Base-by-base conservation (phyloP, 2,797 vertebrate species). In the Paedocypris micromegethes region DNA sequence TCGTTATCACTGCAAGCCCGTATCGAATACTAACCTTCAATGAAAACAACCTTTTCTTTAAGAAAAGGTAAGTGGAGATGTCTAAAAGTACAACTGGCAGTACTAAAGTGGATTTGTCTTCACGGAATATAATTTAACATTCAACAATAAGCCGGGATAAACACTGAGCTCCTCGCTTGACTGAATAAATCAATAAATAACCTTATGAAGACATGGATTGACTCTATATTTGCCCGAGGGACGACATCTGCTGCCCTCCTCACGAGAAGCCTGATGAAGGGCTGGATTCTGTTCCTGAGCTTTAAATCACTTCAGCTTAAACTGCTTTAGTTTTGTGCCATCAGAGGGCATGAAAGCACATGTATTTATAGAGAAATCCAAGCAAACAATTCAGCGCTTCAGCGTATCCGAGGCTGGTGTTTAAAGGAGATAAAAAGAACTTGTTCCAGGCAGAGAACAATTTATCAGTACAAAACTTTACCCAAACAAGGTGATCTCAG, bases 101-200 rank as follows among this genome's bases (percentile, higher is more conserved):
- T 39, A 59, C 59, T 48, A 62, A 69, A 54, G 51, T 9, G 8
- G 44, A 55, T 69, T 62, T 62, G 39, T 62, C 67, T 54, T 62
- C 44, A 69, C n/a, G 45, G 44, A 46, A 39, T 58, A 37, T 55
- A 69, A 55, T 64, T 70, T 6, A 64, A 64, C n/a, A 43, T 51
- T 63, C 63, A 64, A 52, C 61, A 64, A 70, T 46, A 37, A 45
- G 41, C 46, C 44, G 37, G 53, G 46, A 64, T 64, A 64, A 70
- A 70, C 60, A 70, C 43, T 58, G 41, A 40, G 41, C 54, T 64
- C 45, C 40, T 48, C 44, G 47, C 58, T 62, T 62, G 47, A 64
- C 47, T 58, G 48, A 64, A 64, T 40, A 57, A 44, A 70, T 70
- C 59, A 70, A 70, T 64, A 70, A 57, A 70, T 57, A 46, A 64